phyloP scores from a whole-genome alignment of 2,888 invertebrate genomes.

The Lamproptera curius region DNA sequence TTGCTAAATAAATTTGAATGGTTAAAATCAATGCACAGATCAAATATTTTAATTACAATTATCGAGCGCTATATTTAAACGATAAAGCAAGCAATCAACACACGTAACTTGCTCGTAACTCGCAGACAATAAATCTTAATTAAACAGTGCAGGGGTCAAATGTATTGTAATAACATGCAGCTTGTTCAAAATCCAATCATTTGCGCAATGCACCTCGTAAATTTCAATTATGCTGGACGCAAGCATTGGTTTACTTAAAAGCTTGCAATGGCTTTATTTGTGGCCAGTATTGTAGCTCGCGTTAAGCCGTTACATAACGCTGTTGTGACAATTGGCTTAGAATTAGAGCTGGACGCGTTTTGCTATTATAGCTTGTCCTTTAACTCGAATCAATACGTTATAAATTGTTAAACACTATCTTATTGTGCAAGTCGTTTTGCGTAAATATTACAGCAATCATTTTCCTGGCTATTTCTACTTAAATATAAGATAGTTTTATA shows the following conservation, averaged over 20 bases:
- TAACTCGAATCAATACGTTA: background rate
- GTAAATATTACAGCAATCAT: too few species aligned
- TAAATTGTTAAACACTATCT: background rate
- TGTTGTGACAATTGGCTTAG: conserved; percentile 17
- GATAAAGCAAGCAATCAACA: too few species aligned
- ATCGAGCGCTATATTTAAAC: too few species aligned
- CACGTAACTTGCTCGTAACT: too few species aligned
- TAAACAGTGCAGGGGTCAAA: conserved; percentile 1
- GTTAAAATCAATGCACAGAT: too few species aligned
- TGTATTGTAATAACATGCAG: conserved; percentile 4
- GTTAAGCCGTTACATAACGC: conserved; percentile 13
- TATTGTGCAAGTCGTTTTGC: background rate
- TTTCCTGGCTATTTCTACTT: too few species aligned
- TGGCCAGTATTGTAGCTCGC: conserved; percentile 15
- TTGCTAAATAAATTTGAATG: too few species aligned
- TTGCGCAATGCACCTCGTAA: conserved; percentile 18
- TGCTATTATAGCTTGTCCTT: conserved; percentile 4
- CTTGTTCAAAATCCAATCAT: conserved; percentile 10
- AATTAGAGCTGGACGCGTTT: conserved; percentile 12
- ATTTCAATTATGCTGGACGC: conserved; percentile 20
- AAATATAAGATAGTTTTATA: too few species aligned
- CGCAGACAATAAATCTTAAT: conserved; percentile 3
- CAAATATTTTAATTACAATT: too few species aligned
- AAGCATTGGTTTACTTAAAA: conserved; percentile 16
- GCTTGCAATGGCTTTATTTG: conserved; percentile 19